Conservation (phyloP, 2,888 invertebrate species). For the Ectemnius continuus region DNA sequence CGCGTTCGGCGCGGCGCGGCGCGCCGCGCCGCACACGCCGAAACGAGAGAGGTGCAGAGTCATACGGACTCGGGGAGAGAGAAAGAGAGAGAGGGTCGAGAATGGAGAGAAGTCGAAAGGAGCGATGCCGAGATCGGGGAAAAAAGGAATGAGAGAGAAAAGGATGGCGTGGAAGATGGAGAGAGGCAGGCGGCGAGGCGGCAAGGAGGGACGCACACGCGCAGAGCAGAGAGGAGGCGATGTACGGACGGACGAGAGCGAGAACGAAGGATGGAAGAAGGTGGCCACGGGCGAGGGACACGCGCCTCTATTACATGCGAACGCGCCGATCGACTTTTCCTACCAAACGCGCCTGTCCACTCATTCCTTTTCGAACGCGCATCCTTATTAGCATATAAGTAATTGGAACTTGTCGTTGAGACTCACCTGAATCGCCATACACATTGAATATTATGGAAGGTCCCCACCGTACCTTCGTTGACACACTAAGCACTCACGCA, state of each 20-base stretch:
- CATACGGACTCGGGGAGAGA: background rate
- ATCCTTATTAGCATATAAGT: background rate
- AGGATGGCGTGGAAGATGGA: background rate
- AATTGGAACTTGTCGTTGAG: background rate
- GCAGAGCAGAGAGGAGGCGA: constrained; percentile 1
- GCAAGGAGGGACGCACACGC: background rate
- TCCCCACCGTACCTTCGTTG: constrained; percentile 71
- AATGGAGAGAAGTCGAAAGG: background rate
- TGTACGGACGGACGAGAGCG: background rate
- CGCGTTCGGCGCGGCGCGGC: background rate
- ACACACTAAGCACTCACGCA: constrained; percentile 63
- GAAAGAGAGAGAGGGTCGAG: background rate
- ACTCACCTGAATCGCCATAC: constrained; percentile 92
- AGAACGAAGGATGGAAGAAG: background rate
- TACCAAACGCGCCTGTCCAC: constrained; percentile 10
- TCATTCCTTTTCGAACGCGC: background rate
- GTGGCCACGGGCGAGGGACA: background rate
- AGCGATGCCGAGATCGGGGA: background rate
- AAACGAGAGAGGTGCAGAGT: background rate
- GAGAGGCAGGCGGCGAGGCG: background rate
- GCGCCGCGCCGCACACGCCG: background rate
- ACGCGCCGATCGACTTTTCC: constrained; percentile 49
- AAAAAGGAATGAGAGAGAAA: background rate
- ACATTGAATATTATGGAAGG: constrained; percentile 86
- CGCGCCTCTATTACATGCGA: constrained; percentile 13